Evolutionary conservation across 2,797 vertebrate genomes (phyloP).

Genomic region (Danio kyathit): DNA sequence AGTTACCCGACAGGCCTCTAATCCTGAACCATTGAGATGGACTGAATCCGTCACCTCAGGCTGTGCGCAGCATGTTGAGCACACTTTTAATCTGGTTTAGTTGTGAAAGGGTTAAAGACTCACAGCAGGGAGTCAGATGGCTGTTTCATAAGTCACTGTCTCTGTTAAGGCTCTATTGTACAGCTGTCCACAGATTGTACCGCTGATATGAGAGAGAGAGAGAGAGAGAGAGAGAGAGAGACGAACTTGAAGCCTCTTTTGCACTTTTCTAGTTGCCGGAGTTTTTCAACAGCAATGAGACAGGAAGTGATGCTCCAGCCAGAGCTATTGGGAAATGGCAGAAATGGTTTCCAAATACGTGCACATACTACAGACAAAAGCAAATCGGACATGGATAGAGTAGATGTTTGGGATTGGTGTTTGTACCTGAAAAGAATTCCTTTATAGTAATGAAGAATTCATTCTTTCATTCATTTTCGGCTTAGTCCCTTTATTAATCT

Average conservation of each 20-base stretch:
- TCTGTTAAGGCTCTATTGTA: slow-evolving; percentile 45
- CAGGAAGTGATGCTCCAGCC: slow-evolving; percentile 47
- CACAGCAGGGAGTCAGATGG: slow-evolving; percentile 42
- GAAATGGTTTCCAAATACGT: slow-evolving; percentile 56
- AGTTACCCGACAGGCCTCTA: slow-evolving; percentile 71
- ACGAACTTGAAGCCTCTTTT: slow-evolving; percentile 53
- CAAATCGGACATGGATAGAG: slow-evolving; percentile 52
- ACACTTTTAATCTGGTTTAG: slow-evolving; percentile 19
- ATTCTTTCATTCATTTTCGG: too few relatives aligned
- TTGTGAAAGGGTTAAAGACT: slow-evolving; percentile 42
- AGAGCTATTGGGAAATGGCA: slow-evolving; percentile 61
- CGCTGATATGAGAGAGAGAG: slow-evolving; percentile 40
- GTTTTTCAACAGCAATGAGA: slow-evolving; percentile 47
- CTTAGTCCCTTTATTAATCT: too few relatives aligned
- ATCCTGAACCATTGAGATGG: slow-evolving; percentile 35
- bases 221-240: background rate
- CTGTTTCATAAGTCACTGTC: slow-evolving; percentile 45
- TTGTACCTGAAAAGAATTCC: slow-evolving; percentile 33
- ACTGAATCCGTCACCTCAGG: slow-evolving; percentile 18
- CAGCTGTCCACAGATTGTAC: slow-evolving; percentile 43
- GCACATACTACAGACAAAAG: slow-evolving; percentile 46
- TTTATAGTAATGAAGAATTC: too few relatives aligned
- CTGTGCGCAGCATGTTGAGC: background rate
- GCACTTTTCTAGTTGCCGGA: slow-evolving; percentile 47
- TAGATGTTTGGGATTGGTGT: slow-evolving; percentile 46